These are phyloP conservation scores for Chromis chromis DNA, from an alignment of 2,797 vertebrate species.

Conservation along the genomic window DNA sequence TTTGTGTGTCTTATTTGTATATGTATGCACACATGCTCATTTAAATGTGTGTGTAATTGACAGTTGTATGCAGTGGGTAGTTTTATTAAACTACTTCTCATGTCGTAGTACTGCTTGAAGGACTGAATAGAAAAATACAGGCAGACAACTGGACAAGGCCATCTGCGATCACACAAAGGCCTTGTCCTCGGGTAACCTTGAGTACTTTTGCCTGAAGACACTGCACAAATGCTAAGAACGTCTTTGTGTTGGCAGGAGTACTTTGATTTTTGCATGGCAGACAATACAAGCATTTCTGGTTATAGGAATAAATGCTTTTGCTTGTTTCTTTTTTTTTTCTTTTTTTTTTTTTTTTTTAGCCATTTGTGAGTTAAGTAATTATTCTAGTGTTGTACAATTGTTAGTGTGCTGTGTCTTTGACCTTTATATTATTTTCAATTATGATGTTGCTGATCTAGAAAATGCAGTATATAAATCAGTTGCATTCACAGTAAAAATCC, in stretches of 20 bases:
- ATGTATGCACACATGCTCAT: not conserved
- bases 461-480: slow-evolving; percentile 4
- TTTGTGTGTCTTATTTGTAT: not conserved
- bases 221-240: not conserved
- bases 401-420: slow-evolving; percentile 5
- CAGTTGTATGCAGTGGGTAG: slow-evolving; percentile 38
- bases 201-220: not conserved
- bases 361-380: not conserved
- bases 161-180: slow-evolving; percentile 33
- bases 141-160: slow-evolving; percentile 39
- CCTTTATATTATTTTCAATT: slow-evolving; percentile 17
- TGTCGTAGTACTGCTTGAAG: slow-evolving; percentile 34
- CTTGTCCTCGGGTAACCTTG: slow-evolving; percentile 38
- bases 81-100: slow-evolving; percentile 48
- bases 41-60: slow-evolving; percentile 31
- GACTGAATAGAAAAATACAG: slow-evolving; percentile 46
- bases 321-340: no score
- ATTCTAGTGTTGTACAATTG: not conserved
- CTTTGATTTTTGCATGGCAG: not conserved
- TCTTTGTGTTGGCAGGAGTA: not conserved
- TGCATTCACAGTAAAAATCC: slow-evolving; percentile 6
- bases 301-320: not conserved
- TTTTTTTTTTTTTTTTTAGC: not conserved
- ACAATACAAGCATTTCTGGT: not conserved
- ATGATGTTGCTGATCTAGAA: slow-evolving; percentile 9